Conservation (phyloP, 2,888 invertebrate genomes). For the Bellardia pandia region DNA sequence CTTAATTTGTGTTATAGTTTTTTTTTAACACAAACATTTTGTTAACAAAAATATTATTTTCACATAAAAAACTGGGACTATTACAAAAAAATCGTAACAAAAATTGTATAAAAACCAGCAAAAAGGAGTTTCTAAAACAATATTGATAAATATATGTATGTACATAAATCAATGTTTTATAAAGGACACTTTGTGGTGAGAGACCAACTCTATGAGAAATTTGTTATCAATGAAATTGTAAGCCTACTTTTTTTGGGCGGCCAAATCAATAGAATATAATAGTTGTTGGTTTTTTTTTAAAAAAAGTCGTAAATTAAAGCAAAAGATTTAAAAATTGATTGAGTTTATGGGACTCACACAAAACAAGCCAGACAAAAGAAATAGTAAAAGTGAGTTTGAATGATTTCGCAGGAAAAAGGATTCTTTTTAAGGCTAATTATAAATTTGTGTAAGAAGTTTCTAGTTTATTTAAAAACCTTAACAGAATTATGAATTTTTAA, state of each 20-base stretch:
- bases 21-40: constrained; percentile 30
- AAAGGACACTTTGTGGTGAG: neutral
- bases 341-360: constrained; percentile 41
- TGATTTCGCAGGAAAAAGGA: constrained; percentile 36
- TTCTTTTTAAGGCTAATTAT: constrained; percentile 27
- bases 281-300: neutral
- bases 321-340: constrained; percentile 38
- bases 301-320: constrained; percentile 37
- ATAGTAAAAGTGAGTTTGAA: constrained; percentile 21
- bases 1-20: constrained; percentile 3
- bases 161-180: constrained; percentile 16
- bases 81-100: constrained; percentile 18
- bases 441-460: neutral
- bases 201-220: constrained; percentile 20
- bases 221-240: constrained; percentile 61
- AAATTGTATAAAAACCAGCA: constrained; percentile 17
- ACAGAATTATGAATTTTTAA: constrained; percentile 31
- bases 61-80: constrained; percentile 45
- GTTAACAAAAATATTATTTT: constrained; percentile 58
- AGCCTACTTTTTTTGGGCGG: constrained; percentile 5
- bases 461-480: neutral
- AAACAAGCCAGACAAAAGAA: constrained; percentile 6
- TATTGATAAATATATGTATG: neutral
- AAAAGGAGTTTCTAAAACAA: neutral
- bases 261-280: constrained; percentile 4